These are phyloP conservation scores for Ricordea florida DNA, from an alignment of 92 coral and sea anemone genomes.

Conservation along the genomic window DNA sequence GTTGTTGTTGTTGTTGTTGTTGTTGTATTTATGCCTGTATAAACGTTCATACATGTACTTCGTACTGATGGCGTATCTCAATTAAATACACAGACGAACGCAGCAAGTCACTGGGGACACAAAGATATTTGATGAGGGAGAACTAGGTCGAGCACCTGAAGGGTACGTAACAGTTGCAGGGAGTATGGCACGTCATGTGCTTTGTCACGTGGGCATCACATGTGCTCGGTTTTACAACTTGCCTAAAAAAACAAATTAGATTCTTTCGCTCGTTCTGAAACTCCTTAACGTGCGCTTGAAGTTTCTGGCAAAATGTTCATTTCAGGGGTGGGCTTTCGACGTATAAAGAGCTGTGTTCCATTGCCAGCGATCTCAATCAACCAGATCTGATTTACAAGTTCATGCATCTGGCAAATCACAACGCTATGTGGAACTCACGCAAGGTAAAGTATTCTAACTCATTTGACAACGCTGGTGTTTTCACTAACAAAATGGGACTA, in stretches of 20 bases:
- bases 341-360: conserved; percentile 97
- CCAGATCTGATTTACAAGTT: conserved; percentile 97
- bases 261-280: too few species aligned
- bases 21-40: too few species aligned
- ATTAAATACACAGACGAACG: conserved; percentile 51
- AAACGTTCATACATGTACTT: too few species aligned
- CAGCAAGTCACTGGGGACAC: conserved; percentile 71
- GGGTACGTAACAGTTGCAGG: conserved; percentile 59
- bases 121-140: conserved; percentile 79
- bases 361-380: conserved; percentile 95
- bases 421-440: conserved; percentile 97
- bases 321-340: conserved; percentile 83
- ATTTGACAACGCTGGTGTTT: too few species aligned
- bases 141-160: conserved; percentile 76
- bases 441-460: conserved; percentile 55
- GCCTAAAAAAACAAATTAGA: too few species aligned
- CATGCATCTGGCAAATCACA: conserved; percentile 96
- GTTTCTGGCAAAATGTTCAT: background rate
- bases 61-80: too few species aligned
- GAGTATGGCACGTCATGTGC: too few species aligned
- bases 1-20: background rate
- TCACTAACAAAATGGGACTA: too few species aligned
- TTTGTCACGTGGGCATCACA: background rate
- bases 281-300: too few species aligned
- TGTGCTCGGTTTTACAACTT: too few species aligned